Evolutionary conservation across 2,888 invertebrate genomes (phyloP), one percentile per base, ranked within the genome.

Genomic region (Adela reaumurella): DNA sequence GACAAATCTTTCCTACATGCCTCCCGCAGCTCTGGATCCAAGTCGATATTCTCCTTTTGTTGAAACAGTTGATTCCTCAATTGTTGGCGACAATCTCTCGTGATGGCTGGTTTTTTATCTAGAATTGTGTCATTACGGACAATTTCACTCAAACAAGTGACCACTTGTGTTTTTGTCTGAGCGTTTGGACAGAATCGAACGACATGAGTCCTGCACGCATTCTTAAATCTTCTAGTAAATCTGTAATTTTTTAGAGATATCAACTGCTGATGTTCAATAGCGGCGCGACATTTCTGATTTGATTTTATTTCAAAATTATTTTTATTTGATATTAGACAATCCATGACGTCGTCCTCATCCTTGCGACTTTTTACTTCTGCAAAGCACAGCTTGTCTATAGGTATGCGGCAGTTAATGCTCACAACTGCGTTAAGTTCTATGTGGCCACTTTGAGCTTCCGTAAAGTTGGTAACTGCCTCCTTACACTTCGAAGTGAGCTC

Each of bases 181-280:
- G 90, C 87, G 54, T 82, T 83, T 8, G 82, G 81, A 67, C 88
- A 87, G 62, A 83, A 84, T 53, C 85, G 77, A 49, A 83, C 79
- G 0, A 94, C 94, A 66, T 90, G 87, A 2, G 86, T 84, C 59
- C 90, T 90, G 62, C 98, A 99, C 0, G 95, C 92, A 66, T 95
- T 87, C 72, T 97, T 95, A 68, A 99, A 98, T 68, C 94, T 94
- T 60, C 89, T 90, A 1, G 92, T 93, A 65, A 97, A 98, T 59
- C 89, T 89, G 69, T 94, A 96, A 71, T 94, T 94, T 68, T 96
- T 94, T 55, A 98, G 67, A 2, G 94, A 90, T 53, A 97, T 90
- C 52, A 99, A 80, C 72, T 99, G 98, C 64, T 97, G 96, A 77
- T 99, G 98, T 72, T 98, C 97, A 46, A 99, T 90, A 52, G 95